These are phyloP conservation scores for Pangasius macronema DNA, from an alignment of 2,797 vertebrate species.

Conservation along the genomic window DNA sequence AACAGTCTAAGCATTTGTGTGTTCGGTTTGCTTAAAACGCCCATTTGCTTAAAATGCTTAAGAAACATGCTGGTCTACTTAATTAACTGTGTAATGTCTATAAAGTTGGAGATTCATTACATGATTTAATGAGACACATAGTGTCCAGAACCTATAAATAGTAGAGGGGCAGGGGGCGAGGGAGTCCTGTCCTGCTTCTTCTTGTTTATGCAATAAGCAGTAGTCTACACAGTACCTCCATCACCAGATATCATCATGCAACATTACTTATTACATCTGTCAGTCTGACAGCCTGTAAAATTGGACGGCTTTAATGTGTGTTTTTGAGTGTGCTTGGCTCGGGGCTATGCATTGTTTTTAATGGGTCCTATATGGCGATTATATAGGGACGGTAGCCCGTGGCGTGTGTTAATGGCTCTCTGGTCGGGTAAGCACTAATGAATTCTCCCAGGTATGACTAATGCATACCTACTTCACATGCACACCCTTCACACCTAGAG, in stretches of 20 bases:
- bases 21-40: background rate
- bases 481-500: conserved; percentile 5
- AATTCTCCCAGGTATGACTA: conserved; percentile 63
- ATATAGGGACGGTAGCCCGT: conserved; percentile 5
- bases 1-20: background rate
- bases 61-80: background rate
- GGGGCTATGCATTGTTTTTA: background rate
- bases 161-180: too few species aligned
- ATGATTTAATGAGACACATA: background rate
- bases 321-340: conserved; percentile 14
- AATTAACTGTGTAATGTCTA: background rate
- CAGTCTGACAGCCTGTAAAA: conserved; percentile 31
- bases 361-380: background rate
- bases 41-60: background rate
- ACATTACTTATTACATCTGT: conserved; percentile 31
- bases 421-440: conserved; percentile 60
- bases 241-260: conserved; percentile 25
- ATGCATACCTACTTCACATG: background rate
- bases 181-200: background rate
- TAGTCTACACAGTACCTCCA: conserved; percentile 23
- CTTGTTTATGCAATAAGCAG: conserved; percentile 18
- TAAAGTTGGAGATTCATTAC: background rate
- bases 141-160: too few species aligned
- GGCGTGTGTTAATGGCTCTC: conserved; percentile 53
- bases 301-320: background rate